Percentiles rank a stretch among this genome's conserved stretches.
Conservation (phyloP, 2,113 vertebrate genomes). For the Anhinga rufa region DNA sequence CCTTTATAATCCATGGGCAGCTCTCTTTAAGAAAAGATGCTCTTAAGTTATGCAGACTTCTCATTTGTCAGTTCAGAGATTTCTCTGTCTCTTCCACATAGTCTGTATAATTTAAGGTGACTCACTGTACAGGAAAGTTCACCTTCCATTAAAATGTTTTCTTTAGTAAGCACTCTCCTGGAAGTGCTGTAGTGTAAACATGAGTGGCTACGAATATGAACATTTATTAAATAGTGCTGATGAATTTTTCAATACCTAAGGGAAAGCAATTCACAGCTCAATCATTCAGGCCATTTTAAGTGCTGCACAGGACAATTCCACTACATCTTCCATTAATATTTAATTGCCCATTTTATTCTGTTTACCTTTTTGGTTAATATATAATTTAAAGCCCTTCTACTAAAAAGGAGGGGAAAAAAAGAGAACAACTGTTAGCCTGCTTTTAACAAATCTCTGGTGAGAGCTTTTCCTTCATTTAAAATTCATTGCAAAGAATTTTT, state of each 20-base stretch:
- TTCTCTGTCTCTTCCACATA: constrained; percentile 58
- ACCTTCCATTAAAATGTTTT: constrained; percentile 85
- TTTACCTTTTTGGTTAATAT: constrained; percentile 85
- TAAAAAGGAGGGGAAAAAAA: constrained; percentile 50
- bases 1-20: constrained; percentile 26
- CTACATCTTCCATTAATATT: constrained; percentile 85
- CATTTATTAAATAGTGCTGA: constrained; percentile 84
- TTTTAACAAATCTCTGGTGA: constrained; percentile 83
- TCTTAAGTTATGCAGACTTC: constrained; percentile 51
- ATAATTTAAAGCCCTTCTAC: constrained; percentile 82
- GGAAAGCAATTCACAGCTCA: constrained; percentile 84
- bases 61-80: constrained; percentile 72
- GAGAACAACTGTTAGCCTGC: constrained; percentile 75
- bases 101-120: constrained; percentile 81
- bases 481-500: constrained; percentile 73
- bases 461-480: constrained; percentile 74
- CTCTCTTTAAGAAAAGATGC: constrained; percentile 61
- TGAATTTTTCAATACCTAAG: constrained; percentile 85
- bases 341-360: constrained; percentile 85
- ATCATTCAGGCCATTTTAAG: constrained; percentile 82
- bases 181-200: constrained; percentile 83
- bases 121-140: constrained; percentile 74
- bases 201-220: constrained; percentile 77
- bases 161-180: constrained; percentile 82
- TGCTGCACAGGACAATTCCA: constrained; percentile 82